Evolutionary conservation across 1,140 invertebrate species (phyloP).

Genomic region (Drosophila teissieri): DNA sequence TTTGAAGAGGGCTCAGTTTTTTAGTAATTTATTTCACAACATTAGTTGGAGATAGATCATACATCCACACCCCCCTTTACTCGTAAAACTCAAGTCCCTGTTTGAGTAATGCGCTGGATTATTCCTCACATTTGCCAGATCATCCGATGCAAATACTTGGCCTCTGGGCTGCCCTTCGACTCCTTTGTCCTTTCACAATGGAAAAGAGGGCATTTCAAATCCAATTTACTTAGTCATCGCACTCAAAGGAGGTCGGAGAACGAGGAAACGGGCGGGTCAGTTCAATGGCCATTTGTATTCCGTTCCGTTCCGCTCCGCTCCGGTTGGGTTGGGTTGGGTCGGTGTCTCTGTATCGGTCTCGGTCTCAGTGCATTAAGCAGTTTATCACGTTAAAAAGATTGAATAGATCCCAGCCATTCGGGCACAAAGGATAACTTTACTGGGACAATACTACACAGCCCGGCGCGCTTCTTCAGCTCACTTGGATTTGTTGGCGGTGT

Average conservation of each 20-base stretch:
- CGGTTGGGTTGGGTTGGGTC: slow-evolving; percentile 17
- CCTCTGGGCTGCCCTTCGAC: background rate
- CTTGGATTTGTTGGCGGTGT: background rate
- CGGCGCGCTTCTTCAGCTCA: background rate
- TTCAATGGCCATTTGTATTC: slow-evolving; percentile 47
- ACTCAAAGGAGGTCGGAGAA: slow-evolving; percentile 22
- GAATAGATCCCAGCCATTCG: slow-evolving; percentile 45
- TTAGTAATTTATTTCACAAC: too few relatives aligned
- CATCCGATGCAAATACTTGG: slow-evolving; percentile 23
- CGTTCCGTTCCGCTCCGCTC: slow-evolving; percentile 5
- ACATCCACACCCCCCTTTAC: background rate
- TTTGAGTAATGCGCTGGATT: slow-evolving; percentile 5
- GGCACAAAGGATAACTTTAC: slow-evolving; percentile 60
- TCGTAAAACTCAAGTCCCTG: background rate
- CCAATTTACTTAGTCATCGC: slow-evolving; percentile 67
- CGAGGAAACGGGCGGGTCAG: slow-evolving; percentile 12
- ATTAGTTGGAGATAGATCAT: too few relatives aligned
- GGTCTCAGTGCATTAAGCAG: slow-evolving; percentile 65
- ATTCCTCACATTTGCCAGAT: slow-evolving; percentile 15
- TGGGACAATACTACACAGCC: slow-evolving; percentile 16
- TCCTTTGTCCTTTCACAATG: slow-evolving; percentile 28
- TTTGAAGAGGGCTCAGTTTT: too few relatives aligned
- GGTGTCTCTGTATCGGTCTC: slow-evolving; percentile 23
- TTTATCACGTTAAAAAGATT: slow-evolving; percentile 80
- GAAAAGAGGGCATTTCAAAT: slow-evolving; percentile 50